These are phyloP conservation scores for Pachypanchax playfairii DNA, from an alignment of 2,113 vertebrate species.

Conservation along the genomic window DNA sequence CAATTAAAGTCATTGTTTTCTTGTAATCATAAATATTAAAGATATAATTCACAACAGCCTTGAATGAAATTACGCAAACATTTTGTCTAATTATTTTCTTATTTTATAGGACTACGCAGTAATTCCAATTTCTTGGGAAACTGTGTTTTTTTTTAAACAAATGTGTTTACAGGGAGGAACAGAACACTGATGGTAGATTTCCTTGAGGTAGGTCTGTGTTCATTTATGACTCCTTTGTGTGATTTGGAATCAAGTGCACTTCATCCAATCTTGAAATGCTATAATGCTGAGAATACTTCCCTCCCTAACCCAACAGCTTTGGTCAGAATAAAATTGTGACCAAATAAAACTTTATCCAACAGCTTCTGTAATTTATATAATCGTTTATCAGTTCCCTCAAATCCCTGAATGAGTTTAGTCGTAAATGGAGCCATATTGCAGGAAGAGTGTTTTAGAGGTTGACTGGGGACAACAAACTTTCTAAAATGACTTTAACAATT, in stretches of 20 bases:
- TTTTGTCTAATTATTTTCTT: no score
- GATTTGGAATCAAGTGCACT: constrained; percentile 47
- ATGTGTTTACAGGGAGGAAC: constrained; percentile 7
- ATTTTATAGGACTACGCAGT: constrained; percentile 28
- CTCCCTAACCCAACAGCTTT: constrained; percentile 17
- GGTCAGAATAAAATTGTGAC: constrained; percentile 19
- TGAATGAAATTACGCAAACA: no score
- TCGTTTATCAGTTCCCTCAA: background rate
- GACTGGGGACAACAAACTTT: constrained; percentile 1
- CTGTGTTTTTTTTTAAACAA: constrained; percentile 27
- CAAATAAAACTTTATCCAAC: constrained; percentile 23
- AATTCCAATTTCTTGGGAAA: constrained; percentile 47
- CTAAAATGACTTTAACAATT: constrained; percentile 2
- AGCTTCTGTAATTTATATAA: constrained; percentile 27
- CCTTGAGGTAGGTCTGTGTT: constrained; percentile 45
- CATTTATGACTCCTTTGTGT: constrained; percentile 59
- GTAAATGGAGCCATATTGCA: constrained; percentile 11
- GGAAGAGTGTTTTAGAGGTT: background rate
- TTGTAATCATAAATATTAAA: no score
- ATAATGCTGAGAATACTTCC: constrained; percentile 2
- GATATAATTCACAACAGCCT: no score
- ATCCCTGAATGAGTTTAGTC: constrained; percentile 5
- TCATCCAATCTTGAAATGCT: constrained; percentile 18
- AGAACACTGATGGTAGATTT: constrained; percentile 42
- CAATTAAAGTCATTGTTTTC: no score